A percentile compares a stretch with the other conserved stretches of the same genome.
Evolutionary conservation across 2,797 vertebrate species (phyloP).

Genomic region (Ambastaia sidthimunki): DNA sequence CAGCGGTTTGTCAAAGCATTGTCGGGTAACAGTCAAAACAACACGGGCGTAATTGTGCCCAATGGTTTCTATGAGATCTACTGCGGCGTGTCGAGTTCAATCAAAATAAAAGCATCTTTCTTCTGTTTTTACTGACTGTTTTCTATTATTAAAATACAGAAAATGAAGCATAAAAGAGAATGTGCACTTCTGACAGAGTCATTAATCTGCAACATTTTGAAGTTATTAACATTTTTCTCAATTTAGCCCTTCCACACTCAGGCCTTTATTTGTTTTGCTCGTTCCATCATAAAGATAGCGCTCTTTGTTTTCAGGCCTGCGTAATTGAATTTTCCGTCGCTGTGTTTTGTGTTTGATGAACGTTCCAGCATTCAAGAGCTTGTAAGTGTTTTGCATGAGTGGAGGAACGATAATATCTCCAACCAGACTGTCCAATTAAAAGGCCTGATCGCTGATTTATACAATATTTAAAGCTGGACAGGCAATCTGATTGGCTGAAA

Average conservation of each 20-base stretch:
- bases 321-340: conserved; percentile 14
- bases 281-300: conserved; percentile 1
- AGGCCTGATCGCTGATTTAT: neutral
- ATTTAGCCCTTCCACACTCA: conserved; percentile 18
- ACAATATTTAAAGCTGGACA: neutral
- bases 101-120: conserved; percentile 22
- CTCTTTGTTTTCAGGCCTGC: conserved; percentile 17
- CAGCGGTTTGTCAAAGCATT: conserved; percentile 33
- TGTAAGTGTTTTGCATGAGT: conserved; percentile 18
- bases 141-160: conserved; percentile 3
- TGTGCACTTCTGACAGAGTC: neutral
- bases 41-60: neutral
- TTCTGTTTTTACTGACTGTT: neutral
- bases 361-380: conserved; percentile 16
- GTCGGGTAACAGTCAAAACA: conserved; percentile 30
- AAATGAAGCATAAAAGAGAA: neutral
- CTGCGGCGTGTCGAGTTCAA: neutral
- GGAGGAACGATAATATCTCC: conserved; percentile 18
- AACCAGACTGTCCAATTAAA: neutral
- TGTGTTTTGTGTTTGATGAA: neutral
- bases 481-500: neutral
- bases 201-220: conserved; percentile 4
- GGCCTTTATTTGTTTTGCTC: conserved; percentile 9
- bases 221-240: conserved; percentile 13
- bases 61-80: neutral